phyloP scores from a whole-genome alignment of 2,797 vertebrate species.

The Xenentodon cancila region DNA sequence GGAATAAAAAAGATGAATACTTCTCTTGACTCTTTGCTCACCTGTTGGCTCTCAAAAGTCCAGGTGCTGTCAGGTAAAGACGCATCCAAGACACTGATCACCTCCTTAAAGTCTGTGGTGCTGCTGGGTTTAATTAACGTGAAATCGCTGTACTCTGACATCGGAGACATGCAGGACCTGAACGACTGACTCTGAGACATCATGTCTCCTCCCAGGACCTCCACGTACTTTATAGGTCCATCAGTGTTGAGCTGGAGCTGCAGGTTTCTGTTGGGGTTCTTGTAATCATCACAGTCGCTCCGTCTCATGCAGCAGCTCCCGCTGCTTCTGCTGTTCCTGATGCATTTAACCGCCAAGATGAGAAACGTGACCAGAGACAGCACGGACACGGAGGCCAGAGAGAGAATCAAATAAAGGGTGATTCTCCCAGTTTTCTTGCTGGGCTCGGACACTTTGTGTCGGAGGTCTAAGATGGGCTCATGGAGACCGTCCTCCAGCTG shows the following conservation, averaged over 20 bases:
- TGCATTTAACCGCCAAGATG: slow-evolving; percentile 75
- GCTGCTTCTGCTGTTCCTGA: slow-evolving; percentile 64
- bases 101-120: slow-evolving; percentile 77
- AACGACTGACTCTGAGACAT: slow-evolving; percentile 82
- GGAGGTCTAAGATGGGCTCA: slow-evolving; percentile 69
- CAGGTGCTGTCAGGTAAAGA: slow-evolving; percentile 78
- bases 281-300: slow-evolving; percentile 71
- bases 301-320: slow-evolving; percentile 69
- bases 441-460: slow-evolving; percentile 59
- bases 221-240: slow-evolving; percentile 78
- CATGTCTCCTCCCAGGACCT: slow-evolving; percentile 82
- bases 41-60: slow-evolving; percentile 80
- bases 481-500: slow-evolving; percentile 71
- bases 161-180: slow-evolving; percentile 81
- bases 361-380: slow-evolving; percentile 76
- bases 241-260: slow-evolving; percentile 83
- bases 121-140: slow-evolving; percentile 81
- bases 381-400: slow-evolving; percentile 75
- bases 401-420: slow-evolving; percentile 74
- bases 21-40: slow-evolving; percentile 42
- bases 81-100: slow-evolving; percentile 75
- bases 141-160: slow-evolving; percentile 83
- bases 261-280: slow-evolving; percentile 80
- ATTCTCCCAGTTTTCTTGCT: slow-evolving; percentile 67
- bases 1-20: too few relatives aligned